Conservation (phyloP, 1,140 invertebrate genomes). For the Rhagoletis pomonella region DNA sequence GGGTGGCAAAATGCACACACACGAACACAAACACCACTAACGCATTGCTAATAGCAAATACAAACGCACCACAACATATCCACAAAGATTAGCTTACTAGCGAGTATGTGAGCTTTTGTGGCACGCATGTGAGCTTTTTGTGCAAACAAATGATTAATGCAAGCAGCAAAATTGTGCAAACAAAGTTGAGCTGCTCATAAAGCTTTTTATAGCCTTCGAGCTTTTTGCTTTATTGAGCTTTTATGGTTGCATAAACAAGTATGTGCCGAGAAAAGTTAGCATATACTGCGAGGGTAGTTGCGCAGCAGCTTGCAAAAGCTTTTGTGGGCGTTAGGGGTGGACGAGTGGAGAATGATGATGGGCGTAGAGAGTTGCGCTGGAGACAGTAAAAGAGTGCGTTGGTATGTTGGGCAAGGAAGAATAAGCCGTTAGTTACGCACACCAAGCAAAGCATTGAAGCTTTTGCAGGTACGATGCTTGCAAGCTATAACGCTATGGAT, state of each 20-base stretch:
- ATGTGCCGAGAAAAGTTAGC: not conserved
- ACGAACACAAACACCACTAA: not conserved
- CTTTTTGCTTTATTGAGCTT: not conserved
- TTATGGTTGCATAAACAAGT: slow-evolving; percentile 10
- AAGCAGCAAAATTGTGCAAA: not conserved
- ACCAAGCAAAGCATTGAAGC: no score
- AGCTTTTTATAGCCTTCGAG: slow-evolving; percentile 36
- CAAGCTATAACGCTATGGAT: no score
- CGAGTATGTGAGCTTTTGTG: slow-evolving; percentile 45
- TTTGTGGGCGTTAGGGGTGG: not conserved
- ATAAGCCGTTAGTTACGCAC: no score
- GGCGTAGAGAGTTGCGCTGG: not conserved
- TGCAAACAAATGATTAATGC: not conserved
- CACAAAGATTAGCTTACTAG: slow-evolving; percentile 21
- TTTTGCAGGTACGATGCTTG: no score
- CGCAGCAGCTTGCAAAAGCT: not conserved
- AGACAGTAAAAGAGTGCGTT: not conserved
- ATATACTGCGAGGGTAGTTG: not conserved
- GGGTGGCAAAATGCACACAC: not conserved
- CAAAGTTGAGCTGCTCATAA: not conserved
- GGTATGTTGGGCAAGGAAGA: not conserved
- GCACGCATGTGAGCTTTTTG: slow-evolving; percentile 41
- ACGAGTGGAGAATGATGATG: not conserved
- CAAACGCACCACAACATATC: not conserved
- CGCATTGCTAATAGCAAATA: not conserved